Evolutionary conservation across 2,797 vertebrate species (phyloP).

Genomic region (Siniperca undulata): DNA sequence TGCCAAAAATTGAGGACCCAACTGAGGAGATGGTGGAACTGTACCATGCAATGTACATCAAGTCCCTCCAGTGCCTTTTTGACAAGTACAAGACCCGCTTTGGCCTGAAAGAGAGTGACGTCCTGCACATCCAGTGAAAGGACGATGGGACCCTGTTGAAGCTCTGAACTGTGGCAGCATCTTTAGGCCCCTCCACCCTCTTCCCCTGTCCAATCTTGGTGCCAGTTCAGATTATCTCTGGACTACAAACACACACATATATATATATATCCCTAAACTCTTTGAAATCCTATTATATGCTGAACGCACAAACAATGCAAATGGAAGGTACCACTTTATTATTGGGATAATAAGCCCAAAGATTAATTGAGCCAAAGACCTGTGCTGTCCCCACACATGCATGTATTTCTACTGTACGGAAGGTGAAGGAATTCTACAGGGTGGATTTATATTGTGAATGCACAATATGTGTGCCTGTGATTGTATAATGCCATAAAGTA

Average conservation of each 20-base stretch:
- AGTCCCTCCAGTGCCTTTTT: conserved; percentile 91
- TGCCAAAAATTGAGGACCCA: conserved; percentile 92
- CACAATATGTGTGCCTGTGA: conserved; percentile 53
- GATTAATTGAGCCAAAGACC: conserved; percentile 72
- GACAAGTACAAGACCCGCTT: conserved; percentile 94
- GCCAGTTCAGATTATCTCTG: conserved; percentile 55
- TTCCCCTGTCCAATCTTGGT: conserved; percentile 27
- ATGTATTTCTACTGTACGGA: conserved; percentile 38
- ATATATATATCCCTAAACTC: neutral
- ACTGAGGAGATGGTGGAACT: conserved; percentile 89
- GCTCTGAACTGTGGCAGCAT: conserved; percentile 48
- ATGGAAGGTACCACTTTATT: conserved; percentile 44
- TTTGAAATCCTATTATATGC: conserved; percentile 36
- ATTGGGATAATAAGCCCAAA: conserved; percentile 55
- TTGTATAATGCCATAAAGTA: conserved; percentile 77
- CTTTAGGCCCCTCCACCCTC: conserved; percentile 7
- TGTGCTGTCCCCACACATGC: conserved; percentile 30
- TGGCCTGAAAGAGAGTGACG: conserved; percentile 90
- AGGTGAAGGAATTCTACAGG: conserved; percentile 33
- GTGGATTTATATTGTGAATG: conserved; percentile 47
- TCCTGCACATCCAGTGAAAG: conserved; percentile 90
- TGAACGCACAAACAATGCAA: conserved; percentile 84
- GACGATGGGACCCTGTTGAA: conserved; percentile 12
- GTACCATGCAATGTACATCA: conserved; percentile 93
- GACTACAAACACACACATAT: conserved; percentile 27